Conservation (phyloP, 2,113 vertebrate species). For the Centropristis striata region DNA sequence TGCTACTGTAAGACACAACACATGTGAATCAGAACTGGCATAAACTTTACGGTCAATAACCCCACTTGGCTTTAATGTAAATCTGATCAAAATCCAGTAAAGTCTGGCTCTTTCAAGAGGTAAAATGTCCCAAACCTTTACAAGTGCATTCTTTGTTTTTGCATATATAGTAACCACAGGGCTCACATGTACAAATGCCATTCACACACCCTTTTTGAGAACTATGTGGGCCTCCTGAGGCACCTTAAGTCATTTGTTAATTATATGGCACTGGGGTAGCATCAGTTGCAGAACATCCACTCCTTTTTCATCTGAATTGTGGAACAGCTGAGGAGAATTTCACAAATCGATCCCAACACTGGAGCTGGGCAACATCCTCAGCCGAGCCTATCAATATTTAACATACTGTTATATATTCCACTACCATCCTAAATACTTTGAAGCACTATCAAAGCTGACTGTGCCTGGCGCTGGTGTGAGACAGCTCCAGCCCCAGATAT, state of each 20-base stretch:
- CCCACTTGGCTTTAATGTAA: not conserved
- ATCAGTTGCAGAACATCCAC: not conserved
- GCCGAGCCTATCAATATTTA: conserved; percentile 43
- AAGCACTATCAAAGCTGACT: conserved; percentile 53
- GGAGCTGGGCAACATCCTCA: conserved; percentile 8
- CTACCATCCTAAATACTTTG: conserved; percentile 42
- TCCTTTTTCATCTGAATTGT: conserved; percentile 21
- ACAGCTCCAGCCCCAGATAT: not conserved
- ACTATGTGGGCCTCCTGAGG: not conserved
- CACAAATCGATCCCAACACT: conserved; percentile 17
- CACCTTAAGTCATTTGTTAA: conserved; percentile 7
- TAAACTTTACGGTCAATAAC: not conserved
- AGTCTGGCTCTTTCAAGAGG: not conserved
- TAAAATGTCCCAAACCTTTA: not conserved
- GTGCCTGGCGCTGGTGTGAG: conserved; percentile 8
- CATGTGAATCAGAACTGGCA: not conserved
- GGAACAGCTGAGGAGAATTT: conserved; percentile 29
- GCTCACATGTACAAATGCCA: not conserved
- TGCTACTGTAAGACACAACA: not conserved
- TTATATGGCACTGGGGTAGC: not conserved
- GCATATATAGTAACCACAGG: not conserved
- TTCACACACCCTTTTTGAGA: conserved; percentile 9
- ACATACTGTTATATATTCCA: conserved; percentile 25
- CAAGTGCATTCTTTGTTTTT: not conserved
- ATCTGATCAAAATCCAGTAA: not conserved